phyloP scores from a whole-genome alignment of 2,113 vertebrate genomes.

The Donacobius atricapilla region DNA sequence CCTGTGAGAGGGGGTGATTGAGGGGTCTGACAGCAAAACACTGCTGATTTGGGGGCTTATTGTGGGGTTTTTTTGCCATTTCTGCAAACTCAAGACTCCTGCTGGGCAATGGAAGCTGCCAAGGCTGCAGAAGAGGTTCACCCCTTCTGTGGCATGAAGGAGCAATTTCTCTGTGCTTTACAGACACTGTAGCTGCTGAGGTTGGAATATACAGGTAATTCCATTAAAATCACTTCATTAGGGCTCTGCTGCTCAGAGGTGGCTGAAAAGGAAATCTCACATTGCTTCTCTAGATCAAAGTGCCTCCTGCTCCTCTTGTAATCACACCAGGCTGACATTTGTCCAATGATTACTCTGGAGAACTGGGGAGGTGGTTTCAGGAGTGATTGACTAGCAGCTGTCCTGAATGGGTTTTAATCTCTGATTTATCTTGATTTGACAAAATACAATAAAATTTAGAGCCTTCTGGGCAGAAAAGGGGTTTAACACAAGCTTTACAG shows the following conservation, averaged over 20 bases:
- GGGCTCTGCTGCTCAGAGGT: not conserved
- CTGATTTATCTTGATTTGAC: not conserved
- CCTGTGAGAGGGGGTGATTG: not conserved
- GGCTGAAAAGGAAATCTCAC: not conserved
- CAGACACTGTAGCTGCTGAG: not conserved
- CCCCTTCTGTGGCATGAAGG: not conserved
- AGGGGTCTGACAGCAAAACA: not conserved
- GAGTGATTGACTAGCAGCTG: not conserved
- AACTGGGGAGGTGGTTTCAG: not conserved
- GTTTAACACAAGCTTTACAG: not conserved
- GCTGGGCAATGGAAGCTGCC: not conserved
- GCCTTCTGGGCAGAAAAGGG: not conserved
- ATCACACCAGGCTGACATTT: not conserved
- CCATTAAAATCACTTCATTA: not conserved
- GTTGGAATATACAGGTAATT: not conserved
- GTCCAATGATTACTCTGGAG: not conserved
- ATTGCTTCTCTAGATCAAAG: constrained; percentile 1
- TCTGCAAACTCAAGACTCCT: not conserved
- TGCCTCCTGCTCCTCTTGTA: not conserved
- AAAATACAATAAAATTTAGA: not conserved
- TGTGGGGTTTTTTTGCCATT: not conserved
- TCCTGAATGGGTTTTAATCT: not conserved
- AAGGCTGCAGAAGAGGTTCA: not conserved
- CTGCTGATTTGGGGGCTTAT: rapidly evolving
- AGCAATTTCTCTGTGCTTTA: not conserved